These are phyloP conservation scores for Asarcornis scutulata DNA, from an alignment of 2,113 vertebrate genomes.

Conservation along the genomic window DNA sequence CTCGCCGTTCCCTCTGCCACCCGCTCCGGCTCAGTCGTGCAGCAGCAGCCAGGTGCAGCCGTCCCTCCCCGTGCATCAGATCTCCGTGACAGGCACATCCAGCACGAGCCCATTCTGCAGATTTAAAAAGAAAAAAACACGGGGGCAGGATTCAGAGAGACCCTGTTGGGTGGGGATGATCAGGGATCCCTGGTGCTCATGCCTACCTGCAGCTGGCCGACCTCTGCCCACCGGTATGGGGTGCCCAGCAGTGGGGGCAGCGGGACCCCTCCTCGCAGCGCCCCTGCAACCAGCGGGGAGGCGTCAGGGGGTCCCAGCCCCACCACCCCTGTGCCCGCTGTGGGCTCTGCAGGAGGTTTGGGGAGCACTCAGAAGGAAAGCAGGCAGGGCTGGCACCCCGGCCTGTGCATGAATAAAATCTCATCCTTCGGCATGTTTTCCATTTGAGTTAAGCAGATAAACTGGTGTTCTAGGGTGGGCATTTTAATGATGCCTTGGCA, in stretches of 20 bases:
- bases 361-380: background rate
- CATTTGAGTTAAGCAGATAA: background rate
- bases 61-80: background rate
- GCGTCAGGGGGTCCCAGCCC: background rate
- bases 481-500: background rate
- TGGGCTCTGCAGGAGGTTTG: background rate
- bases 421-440: background rate
- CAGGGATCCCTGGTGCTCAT: background rate
- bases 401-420: background rate
- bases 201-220: background rate
- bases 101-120: conserved; percentile 13
- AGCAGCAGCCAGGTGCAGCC: rapidly evolving
- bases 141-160: background rate
- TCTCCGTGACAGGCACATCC: background rate
- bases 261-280: conserved; percentile 28
- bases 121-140: background rate
- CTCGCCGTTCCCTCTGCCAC: background rate
- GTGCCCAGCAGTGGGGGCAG: conserved; percentile 33
- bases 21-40: too few species aligned
- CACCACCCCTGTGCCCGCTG: rapidly evolving
- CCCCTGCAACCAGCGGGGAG: background rate
- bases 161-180: too few species aligned
- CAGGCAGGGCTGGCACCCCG: background rate
- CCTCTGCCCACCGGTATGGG: background rate
- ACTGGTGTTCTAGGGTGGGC: background rate